Percentiles rank a stretch among this genome's conserved stretches.
Conservation (phyloP, 1,140 invertebrate species). For the Diprion similis region DNA sequence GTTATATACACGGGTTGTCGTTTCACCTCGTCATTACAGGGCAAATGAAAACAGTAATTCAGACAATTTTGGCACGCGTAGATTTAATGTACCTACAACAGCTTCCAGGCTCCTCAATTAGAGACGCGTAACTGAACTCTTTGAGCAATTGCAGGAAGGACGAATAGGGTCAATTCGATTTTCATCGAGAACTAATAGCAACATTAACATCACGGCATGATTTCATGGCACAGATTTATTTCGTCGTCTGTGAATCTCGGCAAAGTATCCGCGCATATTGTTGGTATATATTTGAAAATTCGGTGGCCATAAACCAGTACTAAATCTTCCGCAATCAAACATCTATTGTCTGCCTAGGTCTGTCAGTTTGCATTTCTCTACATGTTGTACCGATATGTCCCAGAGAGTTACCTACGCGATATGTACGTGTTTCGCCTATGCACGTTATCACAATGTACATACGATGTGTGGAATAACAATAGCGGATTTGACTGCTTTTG, state of each 20-base stretch:
- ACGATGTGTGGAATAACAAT: conserved; percentile 37
- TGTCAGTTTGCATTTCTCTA: conserved; percentile 34
- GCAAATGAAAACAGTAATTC: conserved; percentile 1
- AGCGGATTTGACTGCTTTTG: conserved; percentile 47
- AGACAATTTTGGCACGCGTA: neutral
- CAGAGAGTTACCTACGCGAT: conserved; percentile 18
- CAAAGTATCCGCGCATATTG: neutral
- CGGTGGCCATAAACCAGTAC: conserved; percentile 44
- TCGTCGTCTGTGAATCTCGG: no score
- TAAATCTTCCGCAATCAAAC: conserved; percentile 51
- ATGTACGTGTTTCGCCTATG: neutral
- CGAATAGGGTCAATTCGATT: no score
- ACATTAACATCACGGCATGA: no score
- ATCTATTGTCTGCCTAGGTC: conserved; percentile 47
- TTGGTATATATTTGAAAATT: conserved; percentile 26
- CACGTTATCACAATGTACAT: conserved; percentile 20
- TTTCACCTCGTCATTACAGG: neutral
- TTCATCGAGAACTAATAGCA: no score
- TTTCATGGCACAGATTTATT: no score
- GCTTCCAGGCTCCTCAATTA: no score
- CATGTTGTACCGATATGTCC: conserved; percentile 40
- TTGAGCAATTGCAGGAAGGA: no score
- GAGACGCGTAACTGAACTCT: no score
- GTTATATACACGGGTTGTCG: no score
- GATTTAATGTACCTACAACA: neutral